Conservation (phyloP, 2,797 vertebrate genomes). For the Acanthurus tractus region DNA sequence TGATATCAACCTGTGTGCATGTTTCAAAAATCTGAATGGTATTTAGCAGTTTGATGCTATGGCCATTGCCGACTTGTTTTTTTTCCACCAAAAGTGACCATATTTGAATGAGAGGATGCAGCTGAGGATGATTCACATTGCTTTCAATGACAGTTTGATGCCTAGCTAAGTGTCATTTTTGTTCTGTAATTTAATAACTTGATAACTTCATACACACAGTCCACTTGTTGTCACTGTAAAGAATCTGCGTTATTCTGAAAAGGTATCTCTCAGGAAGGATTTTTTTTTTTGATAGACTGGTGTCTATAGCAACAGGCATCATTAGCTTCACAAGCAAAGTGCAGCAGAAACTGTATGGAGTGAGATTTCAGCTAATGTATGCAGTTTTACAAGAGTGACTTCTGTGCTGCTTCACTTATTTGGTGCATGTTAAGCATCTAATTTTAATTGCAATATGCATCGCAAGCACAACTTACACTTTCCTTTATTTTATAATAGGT, state of each 20-base stretch:
- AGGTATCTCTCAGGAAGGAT: constrained; percentile 26
- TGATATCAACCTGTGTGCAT: neutral
- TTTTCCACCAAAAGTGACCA: neutral
- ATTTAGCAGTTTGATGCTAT: neutral
- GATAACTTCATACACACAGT: neutral
- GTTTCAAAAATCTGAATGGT: too few species aligned
- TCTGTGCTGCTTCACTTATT: neutral
- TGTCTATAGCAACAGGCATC: constrained; percentile 58
- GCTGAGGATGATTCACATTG: too few species aligned
- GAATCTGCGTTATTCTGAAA: constrained; percentile 21
- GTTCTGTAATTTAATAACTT: neutral
- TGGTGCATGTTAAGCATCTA: neutral
- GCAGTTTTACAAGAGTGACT: neutral
- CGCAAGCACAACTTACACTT: neutral
- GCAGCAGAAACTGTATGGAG: constrained; percentile 7
- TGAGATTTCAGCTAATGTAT: neutral
- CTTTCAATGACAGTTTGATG: too few species aligned
- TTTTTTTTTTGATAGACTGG: constrained; percentile 22
- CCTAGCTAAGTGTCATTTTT: neutral
- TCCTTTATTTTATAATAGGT: neutral
- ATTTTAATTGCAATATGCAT: neutral
- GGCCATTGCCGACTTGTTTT: neutral
- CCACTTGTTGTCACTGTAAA: constrained; percentile 9
- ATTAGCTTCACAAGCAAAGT: constrained; percentile 8
- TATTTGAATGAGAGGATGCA: too few species aligned